These are phyloP conservation scores for Ceratitis capitata DNA, from an alignment of 1,140 invertebrate genomes.

Conservation along the genomic window DNA sequence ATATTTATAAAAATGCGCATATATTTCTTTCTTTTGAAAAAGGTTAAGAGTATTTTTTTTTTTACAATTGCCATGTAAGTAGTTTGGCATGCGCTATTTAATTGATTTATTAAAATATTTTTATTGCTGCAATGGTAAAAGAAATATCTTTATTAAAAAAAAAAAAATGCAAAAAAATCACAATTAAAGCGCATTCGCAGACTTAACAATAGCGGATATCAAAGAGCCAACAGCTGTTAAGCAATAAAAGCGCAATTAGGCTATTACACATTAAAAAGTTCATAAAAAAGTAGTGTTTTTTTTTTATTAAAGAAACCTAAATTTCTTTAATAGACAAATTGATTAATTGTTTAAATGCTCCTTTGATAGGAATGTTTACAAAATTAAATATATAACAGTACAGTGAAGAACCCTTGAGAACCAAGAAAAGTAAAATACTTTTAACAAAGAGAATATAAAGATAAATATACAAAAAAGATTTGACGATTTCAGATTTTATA, in stretches of 20 bases:
- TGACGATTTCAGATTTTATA: too few relatives aligned
- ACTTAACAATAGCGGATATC: background rate
- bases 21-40: background rate
- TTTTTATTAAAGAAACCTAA: background rate
- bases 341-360: background rate
- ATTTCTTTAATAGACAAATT: background rate
- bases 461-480: too few relatives aligned
- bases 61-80: background rate
- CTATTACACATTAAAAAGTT: background rate
- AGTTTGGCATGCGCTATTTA: background rate
- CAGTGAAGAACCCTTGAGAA: too few relatives aligned
- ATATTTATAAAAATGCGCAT: background rate
- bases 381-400: too few relatives aligned
- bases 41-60: background rate
- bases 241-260: background rate
- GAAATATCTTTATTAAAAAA: background rate
- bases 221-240: background rate
- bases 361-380: background rate
- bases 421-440: too few relatives aligned
- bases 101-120: conserved; percentile 20
- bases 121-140: background rate
- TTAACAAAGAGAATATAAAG: too few relatives aligned
- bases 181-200: background rate
- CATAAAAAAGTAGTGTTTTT: background rate
- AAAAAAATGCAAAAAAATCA: background rate